Conservation (phyloP, 2,113 vertebrate genomes). For the Oceanites oceanicus region DNA sequence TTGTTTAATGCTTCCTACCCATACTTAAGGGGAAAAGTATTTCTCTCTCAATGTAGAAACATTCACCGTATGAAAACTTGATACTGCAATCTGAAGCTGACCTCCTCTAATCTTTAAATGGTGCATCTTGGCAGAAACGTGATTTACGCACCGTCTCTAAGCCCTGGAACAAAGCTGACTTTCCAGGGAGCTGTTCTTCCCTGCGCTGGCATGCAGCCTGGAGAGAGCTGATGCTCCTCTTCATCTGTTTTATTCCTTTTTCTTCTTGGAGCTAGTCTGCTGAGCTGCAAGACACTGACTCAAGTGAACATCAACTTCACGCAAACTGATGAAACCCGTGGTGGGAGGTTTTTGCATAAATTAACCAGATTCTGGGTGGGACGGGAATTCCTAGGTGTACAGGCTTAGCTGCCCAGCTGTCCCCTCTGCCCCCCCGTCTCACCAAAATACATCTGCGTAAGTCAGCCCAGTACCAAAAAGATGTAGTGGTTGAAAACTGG, state of each 20-base stretch:
- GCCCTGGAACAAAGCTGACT: not conserved
- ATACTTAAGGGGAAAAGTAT: not conserved
- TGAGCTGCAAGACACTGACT: not conserved
- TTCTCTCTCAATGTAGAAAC: not conserved
- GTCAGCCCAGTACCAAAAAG: not conserved
- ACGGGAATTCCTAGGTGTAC: not conserved
- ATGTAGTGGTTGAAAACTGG: not conserved
- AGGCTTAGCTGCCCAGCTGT: not conserved
- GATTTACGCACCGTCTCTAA: not conserved
- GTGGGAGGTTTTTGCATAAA: not conserved
- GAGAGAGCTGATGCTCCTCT: not conserved
- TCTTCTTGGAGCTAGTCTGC: not conserved
- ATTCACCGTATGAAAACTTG: fast-evolving
- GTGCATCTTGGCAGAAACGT: not conserved
- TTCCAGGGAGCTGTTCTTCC: slow-evolving; percentile 18
- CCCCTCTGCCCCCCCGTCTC: not conserved
- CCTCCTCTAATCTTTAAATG: not conserved
- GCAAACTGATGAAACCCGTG: not conserved
- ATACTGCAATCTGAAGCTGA: not conserved
- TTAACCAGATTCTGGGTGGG: not conserved
- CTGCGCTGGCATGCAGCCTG: not conserved
- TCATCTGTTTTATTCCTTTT: not conserved
- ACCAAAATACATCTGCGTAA: not conserved
- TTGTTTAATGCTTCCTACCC: not conserved
- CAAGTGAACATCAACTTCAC: not conserved